phyloP scores from a whole-genome alignment of 2,888 invertebrate species.

The Rotaria sp. region DNA sequence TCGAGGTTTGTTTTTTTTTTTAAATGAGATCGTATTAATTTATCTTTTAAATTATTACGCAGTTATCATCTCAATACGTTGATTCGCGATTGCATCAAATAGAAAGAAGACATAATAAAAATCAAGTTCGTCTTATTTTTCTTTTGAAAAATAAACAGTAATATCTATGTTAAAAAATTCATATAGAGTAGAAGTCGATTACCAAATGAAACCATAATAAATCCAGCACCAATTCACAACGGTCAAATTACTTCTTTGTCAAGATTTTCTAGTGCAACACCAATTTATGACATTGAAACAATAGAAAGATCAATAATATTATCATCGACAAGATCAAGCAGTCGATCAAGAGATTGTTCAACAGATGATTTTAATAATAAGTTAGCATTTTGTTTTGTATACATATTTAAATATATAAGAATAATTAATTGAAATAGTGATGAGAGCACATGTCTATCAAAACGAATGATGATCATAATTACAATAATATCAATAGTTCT shows the following conservation, averaged over 20 bases:
- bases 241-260: not conserved
- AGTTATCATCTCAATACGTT: not conserved
- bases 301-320: not conserved
- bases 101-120: not conserved
- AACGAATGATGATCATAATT: not conserved
- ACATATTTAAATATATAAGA: too few species aligned
- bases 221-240: not conserved
- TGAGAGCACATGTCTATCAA: not conserved
- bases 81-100: not conserved
- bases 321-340: not conserved
- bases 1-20: not conserved
- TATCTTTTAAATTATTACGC: not conserved
- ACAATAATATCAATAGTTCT: not conserved
- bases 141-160: not conserved
- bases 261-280: not conserved
- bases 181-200: not conserved
- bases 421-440: not conserved
- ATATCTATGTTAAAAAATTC: not conserved
- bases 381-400: not conserved
- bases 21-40: too few species aligned
- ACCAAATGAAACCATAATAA: not conserved
- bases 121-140: not conserved
- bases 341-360: not conserved
- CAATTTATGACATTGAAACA: not conserved
- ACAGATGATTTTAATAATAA: not conserved